Percentiles rank a stretch among this genome's conserved stretches.
Conservation (phyloP, 2,113 vertebrate genomes). For the Phalacrocorax aristotelis region DNA sequence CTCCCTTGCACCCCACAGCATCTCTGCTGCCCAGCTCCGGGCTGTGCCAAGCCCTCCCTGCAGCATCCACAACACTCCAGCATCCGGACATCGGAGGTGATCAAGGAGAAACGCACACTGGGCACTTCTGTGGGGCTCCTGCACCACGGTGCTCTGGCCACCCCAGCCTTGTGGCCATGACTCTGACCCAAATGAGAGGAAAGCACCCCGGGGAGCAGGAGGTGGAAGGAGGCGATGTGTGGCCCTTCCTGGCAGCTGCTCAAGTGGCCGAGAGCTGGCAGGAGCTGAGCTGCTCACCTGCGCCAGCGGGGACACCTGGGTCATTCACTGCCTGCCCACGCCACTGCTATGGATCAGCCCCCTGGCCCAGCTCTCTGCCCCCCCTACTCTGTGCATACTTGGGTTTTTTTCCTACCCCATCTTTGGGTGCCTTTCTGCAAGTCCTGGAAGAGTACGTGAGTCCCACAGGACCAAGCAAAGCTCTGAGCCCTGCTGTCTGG, state of each 20-base stretch:
- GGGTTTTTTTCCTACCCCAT: background rate
- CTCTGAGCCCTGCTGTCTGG: background rate
- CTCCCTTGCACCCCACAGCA: background rate
- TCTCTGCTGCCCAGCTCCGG: background rate
- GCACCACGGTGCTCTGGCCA: background rate
- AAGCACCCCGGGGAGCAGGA: rapidly evolving
- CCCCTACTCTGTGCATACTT: background rate
- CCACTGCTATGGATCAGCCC: background rate
- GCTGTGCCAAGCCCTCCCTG: background rate
- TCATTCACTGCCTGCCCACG: background rate
- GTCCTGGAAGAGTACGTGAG: background rate
- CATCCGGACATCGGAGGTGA: rapidly evolving
- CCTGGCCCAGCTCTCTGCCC: background rate
- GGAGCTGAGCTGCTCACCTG: background rate
- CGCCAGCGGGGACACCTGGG: rapidly evolving
- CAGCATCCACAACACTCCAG: rapidly evolving
- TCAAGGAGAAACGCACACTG: background rate
- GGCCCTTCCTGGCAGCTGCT: background rate
- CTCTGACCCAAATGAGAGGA: background rate
- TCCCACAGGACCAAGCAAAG: background rate
- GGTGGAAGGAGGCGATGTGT: background rate
- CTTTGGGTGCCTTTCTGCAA: background rate
- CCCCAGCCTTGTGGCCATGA: rapidly evolving
- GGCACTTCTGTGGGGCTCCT: background rate
- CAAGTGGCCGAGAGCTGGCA: background rate